phyloP scores from a whole-genome alignment of 2,888 invertebrate genomes.

The Phengaris alcon region DNA sequence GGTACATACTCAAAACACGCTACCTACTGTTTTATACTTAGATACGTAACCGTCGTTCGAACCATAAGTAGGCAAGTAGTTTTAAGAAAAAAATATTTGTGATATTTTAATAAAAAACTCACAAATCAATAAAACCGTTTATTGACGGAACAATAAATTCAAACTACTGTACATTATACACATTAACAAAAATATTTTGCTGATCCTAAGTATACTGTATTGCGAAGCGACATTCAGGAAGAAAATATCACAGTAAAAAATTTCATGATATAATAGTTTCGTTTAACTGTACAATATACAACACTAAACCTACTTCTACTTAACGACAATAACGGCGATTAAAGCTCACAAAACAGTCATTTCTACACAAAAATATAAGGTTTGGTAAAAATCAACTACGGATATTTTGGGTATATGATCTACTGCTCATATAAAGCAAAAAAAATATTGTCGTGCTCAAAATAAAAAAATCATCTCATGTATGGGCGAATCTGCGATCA shows the following conservation, averaged over 20 bases:
- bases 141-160: slow-evolving; percentile 43
- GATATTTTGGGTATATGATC: no score
- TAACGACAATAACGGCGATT: neutral
- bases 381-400: no score
- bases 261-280: slow-evolving; percentile 33
- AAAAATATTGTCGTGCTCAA: no score
- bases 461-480: no score
- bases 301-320: neutral
- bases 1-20: no score
- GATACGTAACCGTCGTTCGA: no score
- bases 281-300: slow-evolving; percentile 14
- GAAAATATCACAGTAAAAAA: slow-evolving; percentile 68
- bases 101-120: neutral
- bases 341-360: neutral
- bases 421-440: no score
- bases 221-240: slow-evolving; percentile 57
- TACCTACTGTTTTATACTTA: no score
- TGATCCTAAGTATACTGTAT: slow-evolving; percentile 48
- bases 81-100: neutral
- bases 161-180: slow-evolving; percentile 38
- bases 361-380: no score
- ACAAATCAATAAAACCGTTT: slow-evolving; percentile 26
- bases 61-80: neutral
- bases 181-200: slow-evolving; percentile 55
- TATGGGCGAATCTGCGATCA: no score